A percentile compares a stretch with the other conserved stretches of the same genome.
phyloP scores from a whole-genome alignment of 2,113 vertebrate genomes.

The Nothocercus julius region DNA sequence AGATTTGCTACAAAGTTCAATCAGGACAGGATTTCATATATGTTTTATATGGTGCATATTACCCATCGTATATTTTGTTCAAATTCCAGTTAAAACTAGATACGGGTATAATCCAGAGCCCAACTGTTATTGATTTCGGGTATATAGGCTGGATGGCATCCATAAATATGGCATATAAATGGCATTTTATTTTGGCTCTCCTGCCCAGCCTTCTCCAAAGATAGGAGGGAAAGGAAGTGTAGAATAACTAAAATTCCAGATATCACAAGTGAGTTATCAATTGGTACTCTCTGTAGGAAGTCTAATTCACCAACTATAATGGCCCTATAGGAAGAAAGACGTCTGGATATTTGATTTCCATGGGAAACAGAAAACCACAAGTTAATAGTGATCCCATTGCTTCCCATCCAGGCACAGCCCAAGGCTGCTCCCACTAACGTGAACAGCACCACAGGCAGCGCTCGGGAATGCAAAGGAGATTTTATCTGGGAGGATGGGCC shows the following conservation, averaged over 20 bases:
- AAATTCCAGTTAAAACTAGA: neutral
- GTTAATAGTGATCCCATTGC: neutral
- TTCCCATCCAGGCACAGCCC: neutral
- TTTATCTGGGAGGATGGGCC: slow-evolving; percentile 9
- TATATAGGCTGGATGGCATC: neutral
- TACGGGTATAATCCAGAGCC: neutral
- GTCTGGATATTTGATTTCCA: neutral
- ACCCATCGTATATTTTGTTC: neutral
- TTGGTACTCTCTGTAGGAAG: neutral
- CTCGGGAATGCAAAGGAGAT: neutral
- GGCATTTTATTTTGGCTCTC: neutral
- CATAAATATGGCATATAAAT: neutral
- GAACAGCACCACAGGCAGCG: neutral
- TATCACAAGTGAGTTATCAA: neutral
- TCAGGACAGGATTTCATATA: neutral
- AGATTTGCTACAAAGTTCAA: neutral
- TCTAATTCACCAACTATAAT: neutral
- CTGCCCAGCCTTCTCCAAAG: neutral
- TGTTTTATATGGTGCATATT: neutral
- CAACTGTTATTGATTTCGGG: neutral
- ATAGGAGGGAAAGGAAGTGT: neutral
- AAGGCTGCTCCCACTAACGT: neutral
- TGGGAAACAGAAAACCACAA: neutral
- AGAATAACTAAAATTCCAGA: neutral
- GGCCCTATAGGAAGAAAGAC: neutral